Conservation (phyloP, 1,140 invertebrate genomes). For the Physella acuta region DNA sequence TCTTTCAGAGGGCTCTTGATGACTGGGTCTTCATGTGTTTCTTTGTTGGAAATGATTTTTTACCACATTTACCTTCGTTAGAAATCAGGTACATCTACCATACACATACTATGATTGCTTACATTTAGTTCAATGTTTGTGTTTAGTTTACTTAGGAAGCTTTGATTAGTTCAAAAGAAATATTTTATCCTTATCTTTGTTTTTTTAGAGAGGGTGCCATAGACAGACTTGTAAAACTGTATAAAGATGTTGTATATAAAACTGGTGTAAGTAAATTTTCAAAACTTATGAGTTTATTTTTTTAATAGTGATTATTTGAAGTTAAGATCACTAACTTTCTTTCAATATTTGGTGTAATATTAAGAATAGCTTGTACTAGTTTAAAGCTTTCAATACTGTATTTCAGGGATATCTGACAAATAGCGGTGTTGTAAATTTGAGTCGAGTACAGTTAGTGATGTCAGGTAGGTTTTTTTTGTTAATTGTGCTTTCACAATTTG, state of each 20-base stretch:
- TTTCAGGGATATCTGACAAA: slow-evolving; percentile 90
- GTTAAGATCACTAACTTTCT: too few species aligned
- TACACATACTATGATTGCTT: background rate
- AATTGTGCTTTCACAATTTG: too few species aligned
- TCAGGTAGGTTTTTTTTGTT: slow-evolving; percentile 51
- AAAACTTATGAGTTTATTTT: too few species aligned
- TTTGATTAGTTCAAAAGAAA: too few species aligned
- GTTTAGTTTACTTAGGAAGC: background rate
- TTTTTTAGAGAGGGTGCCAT: slow-evolving; percentile 86
- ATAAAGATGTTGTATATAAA: slow-evolving; percentile 93
- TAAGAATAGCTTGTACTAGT: too few species aligned
- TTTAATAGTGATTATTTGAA: too few species aligned
- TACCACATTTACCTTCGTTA: slow-evolving; percentile 96
- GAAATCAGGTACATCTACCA: slow-evolving; percentile 74
- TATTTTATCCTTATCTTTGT: too few species aligned
- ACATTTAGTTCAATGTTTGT: too few species aligned
- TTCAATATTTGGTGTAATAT: too few species aligned
- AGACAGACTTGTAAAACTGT: slow-evolving; percentile 88
- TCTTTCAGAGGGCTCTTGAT: slow-evolving; percentile 66
- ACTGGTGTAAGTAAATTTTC: slow-evolving; percentile 76
- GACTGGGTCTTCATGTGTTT: slow-evolving; percentile 99
- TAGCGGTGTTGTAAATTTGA: slow-evolving; percentile 88
- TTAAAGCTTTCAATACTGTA: too few species aligned
- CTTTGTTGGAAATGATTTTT: slow-evolving; percentile 99
- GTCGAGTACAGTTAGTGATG: slow-evolving; percentile 92